Percentiles rank a stretch among this genome's conserved stretches.
Evolutionary conservation across 2,113 vertebrate species (phyloP).

Genomic region (Paradisaea rubra): DNA sequence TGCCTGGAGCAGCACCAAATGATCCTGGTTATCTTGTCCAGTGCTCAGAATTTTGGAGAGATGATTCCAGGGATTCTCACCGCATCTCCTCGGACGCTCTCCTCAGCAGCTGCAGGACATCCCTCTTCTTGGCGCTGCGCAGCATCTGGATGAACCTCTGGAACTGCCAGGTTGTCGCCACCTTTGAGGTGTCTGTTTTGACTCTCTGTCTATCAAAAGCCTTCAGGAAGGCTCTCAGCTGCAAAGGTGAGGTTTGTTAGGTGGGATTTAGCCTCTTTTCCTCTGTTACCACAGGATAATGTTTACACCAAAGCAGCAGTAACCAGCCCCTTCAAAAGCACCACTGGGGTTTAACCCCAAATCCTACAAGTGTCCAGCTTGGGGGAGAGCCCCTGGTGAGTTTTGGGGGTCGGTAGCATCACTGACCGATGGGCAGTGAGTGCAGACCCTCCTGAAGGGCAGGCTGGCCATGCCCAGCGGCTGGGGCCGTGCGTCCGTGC

Average conservation of each 20-base stretch:
- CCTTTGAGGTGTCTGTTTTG: background rate
- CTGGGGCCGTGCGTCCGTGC: background rate
- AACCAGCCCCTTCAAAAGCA: background rate
- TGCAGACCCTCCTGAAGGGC: conserved; percentile 38
- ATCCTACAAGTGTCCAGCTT: background rate
- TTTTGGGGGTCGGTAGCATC: background rate
- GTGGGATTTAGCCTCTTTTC: background rate
- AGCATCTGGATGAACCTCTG: conserved; percentile 51
- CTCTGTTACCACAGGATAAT: background rate
- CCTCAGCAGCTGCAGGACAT: conserved; percentile 57
- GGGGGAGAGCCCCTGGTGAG: background rate
- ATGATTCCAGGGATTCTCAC: background rate
- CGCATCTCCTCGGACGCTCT: background rate
- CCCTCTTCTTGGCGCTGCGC: conserved; percentile 31
- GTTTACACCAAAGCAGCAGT: background rate
- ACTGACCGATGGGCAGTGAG: conserved; percentile 29
- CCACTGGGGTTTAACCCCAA: background rate
- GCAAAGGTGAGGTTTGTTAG: background rate
- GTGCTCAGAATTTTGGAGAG: accelerated
- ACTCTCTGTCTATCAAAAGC: background rate
- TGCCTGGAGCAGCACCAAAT: background rate
- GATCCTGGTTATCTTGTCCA: background rate
- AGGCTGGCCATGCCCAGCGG: background rate
- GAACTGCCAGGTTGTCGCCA: background rate
- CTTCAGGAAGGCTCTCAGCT: conserved; percentile 61